phyloP scores from a whole-genome alignment of 2,797 vertebrate genomes.

The Falco naumanni region DNA sequence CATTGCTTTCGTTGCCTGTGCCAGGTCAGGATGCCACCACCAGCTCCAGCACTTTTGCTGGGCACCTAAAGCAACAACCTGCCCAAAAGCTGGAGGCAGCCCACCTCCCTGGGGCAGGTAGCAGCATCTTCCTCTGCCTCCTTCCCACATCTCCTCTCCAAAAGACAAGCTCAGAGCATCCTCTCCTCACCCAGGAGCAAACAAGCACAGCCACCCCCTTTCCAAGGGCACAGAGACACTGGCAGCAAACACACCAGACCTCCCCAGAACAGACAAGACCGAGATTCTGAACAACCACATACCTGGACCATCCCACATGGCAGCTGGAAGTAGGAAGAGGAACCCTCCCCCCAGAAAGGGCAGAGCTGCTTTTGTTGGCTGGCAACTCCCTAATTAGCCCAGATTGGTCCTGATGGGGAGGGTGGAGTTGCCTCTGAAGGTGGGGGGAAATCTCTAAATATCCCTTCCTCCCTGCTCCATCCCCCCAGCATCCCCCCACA shows the following conservation, averaged over 20 bases:
- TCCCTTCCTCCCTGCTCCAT: neutral
- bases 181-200: neutral
- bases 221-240: neutral
- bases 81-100: neutral
- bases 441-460: neutral
- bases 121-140: neutral
- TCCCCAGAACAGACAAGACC: neutral
- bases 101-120: neutral
- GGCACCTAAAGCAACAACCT: neutral
- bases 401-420: neutral
- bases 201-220: neutral
- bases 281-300: accelerated
- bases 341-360: accelerated
- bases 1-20: accelerated
- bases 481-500: neutral
- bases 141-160: neutral
- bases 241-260: neutral
- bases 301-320: accelerated
- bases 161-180: accelerated
- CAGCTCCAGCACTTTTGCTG: neutral
- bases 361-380: neutral
- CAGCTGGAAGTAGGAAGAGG: accelerated
- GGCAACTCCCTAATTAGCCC: neutral
- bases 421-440: neutral
- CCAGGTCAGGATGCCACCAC: neutral